Conservation (phyloP, 2,797 vertebrate genomes). For the Allobates femoralis region DNA sequence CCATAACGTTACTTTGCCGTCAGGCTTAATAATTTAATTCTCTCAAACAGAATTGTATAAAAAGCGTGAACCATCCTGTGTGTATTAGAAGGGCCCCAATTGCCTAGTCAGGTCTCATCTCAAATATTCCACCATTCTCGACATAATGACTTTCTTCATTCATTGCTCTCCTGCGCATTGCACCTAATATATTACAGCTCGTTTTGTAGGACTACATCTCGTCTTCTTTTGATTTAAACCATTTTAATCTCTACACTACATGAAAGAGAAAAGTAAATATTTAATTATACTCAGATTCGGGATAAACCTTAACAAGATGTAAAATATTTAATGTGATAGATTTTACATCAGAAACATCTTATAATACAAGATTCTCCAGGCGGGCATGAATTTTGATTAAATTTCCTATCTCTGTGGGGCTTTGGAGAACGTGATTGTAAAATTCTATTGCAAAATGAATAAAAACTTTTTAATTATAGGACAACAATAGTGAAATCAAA, state of each 20-base stretch:
- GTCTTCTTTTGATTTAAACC: conserved; percentile 18
- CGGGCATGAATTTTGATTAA: background rate
- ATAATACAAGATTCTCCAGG: background rate
- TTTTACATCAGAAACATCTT: background rate
- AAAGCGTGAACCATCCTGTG: background rate
- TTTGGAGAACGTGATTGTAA: background rate
- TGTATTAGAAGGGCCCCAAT: background rate
- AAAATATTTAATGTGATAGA: conserved; percentile 35
- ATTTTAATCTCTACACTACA: conserved; percentile 32
- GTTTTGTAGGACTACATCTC: background rate
- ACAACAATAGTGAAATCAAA: background rate
- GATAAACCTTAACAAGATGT: conserved; percentile 36
- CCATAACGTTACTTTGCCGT: background rate
- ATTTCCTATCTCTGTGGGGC: background rate
- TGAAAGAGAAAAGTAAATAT: conserved; percentile 47
- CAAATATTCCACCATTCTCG: background rate
- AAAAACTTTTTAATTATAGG: background rate
- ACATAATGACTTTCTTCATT: conserved; percentile 10
- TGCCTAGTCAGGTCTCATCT: background rate
- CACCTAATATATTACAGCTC: background rate
- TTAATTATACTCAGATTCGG: background rate
- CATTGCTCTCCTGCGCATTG: background rate
- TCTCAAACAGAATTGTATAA: background rate
- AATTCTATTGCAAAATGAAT: background rate
- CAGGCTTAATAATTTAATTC: conserved; percentile 10